Base-by-base conservation (phyloP, 2,113 vertebrate species). In the Hemichromis elongatus region DNA sequence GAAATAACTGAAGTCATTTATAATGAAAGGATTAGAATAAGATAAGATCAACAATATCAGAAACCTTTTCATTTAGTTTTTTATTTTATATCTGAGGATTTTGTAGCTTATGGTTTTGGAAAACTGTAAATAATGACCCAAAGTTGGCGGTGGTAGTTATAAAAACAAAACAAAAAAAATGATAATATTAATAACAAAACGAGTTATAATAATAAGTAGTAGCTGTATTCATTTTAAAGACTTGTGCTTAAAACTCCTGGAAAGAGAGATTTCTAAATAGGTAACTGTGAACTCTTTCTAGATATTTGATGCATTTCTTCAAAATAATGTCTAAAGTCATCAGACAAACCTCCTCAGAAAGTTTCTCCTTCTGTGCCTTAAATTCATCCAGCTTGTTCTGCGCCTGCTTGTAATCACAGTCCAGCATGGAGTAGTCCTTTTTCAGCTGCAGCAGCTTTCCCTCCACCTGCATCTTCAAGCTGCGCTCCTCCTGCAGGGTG, bases 391-490 rank as follows among this genome's bases (percentile, higher is more conserved):
- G 92, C 85, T 96, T 97, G 88, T 98, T 95, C 78, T 97, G 97
- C 0, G 96, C 96, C 92, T 98, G 98, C 83, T 98, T 99, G 92
- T 97, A 96, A 91, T 99, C 98, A 30, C 97, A 98, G 94, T 99
- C 98, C 88, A 98, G 90, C 93, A 98, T 95, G 8, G 97, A 99
- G 89, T 97, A 96, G 37, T 96, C 96, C 86, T 98, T 99, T 95
- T 99, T 97, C 30, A 97, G 95, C 88, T 98, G 97, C 90, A 99
- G 90, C 88, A 99, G 87, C n/a, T 94, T 92, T 79, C 96, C 97
- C 93, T 99, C 99, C 85, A 98, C 95, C 94, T 97, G 98, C 86
- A 97, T 96, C 92, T 98, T 99, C 24, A 96, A 87, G 77, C 91
- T 92, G 63, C 96, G 97, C 92, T 99, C 99, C 89, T 99, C 98